Base-by-base conservation (phyloP, 2,113 vertebrate species). In the Bettongia penicillata region DNA sequence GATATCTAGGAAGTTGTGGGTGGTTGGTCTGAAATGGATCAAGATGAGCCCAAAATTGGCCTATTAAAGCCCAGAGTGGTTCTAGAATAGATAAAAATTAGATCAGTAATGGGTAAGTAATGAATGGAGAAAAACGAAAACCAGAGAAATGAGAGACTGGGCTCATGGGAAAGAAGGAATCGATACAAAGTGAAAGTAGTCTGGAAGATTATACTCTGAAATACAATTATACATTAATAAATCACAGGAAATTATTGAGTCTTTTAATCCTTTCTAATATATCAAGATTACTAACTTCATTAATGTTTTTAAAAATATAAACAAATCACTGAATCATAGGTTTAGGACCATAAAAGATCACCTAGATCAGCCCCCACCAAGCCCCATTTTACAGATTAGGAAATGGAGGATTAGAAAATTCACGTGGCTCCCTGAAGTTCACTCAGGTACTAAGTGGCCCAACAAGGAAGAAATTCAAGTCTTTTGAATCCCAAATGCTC, bases 211-310 rank as follows among this genome's bases (percentile, higher is more conserved):
- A 23, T 22, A 24, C 89, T 96, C 16, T 95, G 93, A 95, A 96
- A 95, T 92, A 51, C 52, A 97, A 93, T 97, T 95, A 94, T 96
- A 96, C 90, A 96, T 93, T 96, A 98, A 95, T 94, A 97, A 49
- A 97, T 96, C 91, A 95, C 48, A 90, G n/a, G 68, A 97, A 95
- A 95, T 94, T 49, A 92, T 68, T 91, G 92, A 94, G 48, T 43
- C 53, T 22, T 77, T 19, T 26, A 91, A 90, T 95, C 91, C 95
- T 96, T 53, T 48, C 19, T 96, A 90, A 47, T 53, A 89, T 95
- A 96, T 94, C 91, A 94, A 93, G 61, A 57, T 50, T 94, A 94
- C 93, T 92, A 53, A 95, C 10, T 92, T 96, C 92, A 97, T 97
- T 97, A 96, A 95, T 68, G 68, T 50, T 95, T 50, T 94, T n/a